phyloP scores from a whole-genome alignment of 2,797 vertebrate species.

The Centroberyx gerrardi region DNA sequence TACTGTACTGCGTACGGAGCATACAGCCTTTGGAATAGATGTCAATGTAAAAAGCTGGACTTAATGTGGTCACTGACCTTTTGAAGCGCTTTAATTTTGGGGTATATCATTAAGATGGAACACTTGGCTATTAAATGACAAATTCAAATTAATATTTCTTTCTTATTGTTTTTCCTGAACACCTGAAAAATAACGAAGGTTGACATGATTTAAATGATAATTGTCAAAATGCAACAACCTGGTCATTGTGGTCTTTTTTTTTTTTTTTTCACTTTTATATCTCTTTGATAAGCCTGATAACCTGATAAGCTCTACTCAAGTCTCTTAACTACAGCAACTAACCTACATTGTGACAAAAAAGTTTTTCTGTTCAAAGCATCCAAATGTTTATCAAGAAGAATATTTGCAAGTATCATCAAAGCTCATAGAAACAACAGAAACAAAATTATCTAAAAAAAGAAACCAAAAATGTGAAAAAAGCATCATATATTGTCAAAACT shows the following conservation, averaged over 20 bases:
- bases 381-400: constrained; percentile 68
- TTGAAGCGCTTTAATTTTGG: no score
- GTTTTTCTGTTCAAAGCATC: constrained; percentile 54
- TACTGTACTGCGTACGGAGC: neutral
- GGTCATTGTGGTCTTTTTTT: constrained; percentile 15
- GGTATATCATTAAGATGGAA: no score
- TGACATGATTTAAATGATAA: constrained; percentile 9
- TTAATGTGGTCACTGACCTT: neutral
- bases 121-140: constrained; percentile 11
- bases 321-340: constrained; percentile 28
- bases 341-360: constrained; percentile 48
- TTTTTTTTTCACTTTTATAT: neutral
- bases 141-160: neutral
- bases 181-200: neutral
- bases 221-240: constrained; percentile 20
- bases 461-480: constrained; percentile 53
- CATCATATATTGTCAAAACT: constrained; percentile 61
- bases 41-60: constrained; percentile 18
- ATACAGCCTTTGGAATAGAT: neutral
- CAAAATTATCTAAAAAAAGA: constrained; percentile 42
- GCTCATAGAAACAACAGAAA: constrained; percentile 67
- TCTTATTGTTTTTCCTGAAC: neutral
- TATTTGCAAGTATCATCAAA: constrained; percentile 70
- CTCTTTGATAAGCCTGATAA: constrained; percentile 3
- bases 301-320: constrained; percentile 10